Base-by-base conservation (phyloP, 1,140 invertebrate genomes). In the Bursaphelenchus mucronatus region DNA sequence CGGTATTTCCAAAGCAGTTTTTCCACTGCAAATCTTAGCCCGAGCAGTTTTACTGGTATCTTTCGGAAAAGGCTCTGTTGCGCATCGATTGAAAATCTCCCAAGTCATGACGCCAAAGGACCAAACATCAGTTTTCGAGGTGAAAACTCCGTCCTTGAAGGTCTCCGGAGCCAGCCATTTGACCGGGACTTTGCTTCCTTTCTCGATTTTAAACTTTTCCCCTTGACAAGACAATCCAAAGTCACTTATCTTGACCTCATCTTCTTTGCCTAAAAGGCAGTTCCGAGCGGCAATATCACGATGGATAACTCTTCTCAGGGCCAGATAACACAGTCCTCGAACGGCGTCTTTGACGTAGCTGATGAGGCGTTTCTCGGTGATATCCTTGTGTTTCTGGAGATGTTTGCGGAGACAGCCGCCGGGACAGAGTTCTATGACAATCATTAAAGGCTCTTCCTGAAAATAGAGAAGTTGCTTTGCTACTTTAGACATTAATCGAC, bases 41-140 rank as follows among this genome's bases (percentile, higher is more conserved):
- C 92, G 85, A 0, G 91, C 91, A 82, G 91, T 88, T 21, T 89
- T 89, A 83, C 94, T 94, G 54, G 88, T 90, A 85, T 93, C 88
- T n/a, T 92, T 93, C 46, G 88, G 88, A 78, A 96, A 97, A 0
- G 94, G 94, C 30, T 73, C 71, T 63, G 90, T 92, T 67, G 89
- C 88, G 9, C 94, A 94, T 81, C 88, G 88, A 0, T 91, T 90
- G 84, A 95, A 96, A 77, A 97, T 91, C 84, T 97, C 94, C 92
- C 93, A 97, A 85, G 90, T 89, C 46, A 97, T 83, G 66, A 97
- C 90, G 17, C 93, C 93, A 82, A 92, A 97, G 78, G 91, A 94
- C 93, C 94, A 97, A n/a, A 96, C 91, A 84, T 97, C 94, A 83
- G 92, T 95, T 3, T 95, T 82, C 0, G 91, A 90, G n/a, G 93